Conservation (phyloP, 2,797 vertebrate species). For the Eleutherodactylus coqui region DNA sequence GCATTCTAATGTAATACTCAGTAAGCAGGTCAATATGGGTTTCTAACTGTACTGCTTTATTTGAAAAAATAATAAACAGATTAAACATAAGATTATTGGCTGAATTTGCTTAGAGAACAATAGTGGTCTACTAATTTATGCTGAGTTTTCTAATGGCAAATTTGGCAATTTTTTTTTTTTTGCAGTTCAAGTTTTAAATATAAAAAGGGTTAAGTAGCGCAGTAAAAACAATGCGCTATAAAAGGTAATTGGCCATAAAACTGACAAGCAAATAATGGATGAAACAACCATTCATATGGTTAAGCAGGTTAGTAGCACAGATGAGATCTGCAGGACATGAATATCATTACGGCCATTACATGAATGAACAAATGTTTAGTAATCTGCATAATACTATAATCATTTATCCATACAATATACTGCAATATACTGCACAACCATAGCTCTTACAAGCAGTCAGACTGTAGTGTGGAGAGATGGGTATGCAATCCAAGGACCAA, state of each 20-base stretch:
- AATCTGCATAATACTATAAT: constrained; percentile 21
- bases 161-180: not conserved
- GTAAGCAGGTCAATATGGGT: too few relatives aligned
- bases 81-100: too few relatives aligned
- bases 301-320: not conserved
- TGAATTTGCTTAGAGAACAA: too few relatives aligned
- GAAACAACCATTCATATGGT: not conserved
- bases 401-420: not conserved
- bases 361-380: not conserved
- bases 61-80: too few relatives aligned
- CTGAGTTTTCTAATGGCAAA: not conserved
- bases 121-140: not conserved
- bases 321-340: constrained; percentile 8
- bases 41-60: too few relatives aligned
- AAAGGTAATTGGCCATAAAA: constrained; percentile 3
- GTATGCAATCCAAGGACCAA: not conserved
- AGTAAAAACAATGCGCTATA: not conserved
- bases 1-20: too few relatives aligned
- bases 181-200: not conserved
- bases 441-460: too few relatives aligned
- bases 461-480: too few relatives aligned
- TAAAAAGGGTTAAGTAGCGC: not conserved
- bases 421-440: not conserved
- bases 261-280: not conserved
- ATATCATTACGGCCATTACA: constrained; percentile 12